Conservation (phyloP, 1,140 invertebrate species). For the Lasaia peninsularis region DNA sequence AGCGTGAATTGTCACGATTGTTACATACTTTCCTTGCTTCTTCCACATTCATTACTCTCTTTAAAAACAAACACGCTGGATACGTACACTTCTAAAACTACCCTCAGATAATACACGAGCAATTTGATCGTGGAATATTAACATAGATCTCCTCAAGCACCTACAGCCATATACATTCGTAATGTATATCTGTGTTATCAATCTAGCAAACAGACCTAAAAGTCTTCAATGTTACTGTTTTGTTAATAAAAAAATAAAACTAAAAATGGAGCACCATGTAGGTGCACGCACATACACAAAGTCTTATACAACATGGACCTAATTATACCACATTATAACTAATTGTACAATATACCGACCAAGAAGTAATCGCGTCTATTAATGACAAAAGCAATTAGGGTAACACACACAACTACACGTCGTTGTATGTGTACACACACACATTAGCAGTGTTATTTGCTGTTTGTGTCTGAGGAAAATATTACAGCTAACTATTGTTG, state of each 20-base stretch:
- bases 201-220: too few species aligned
- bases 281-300: slow-evolving; percentile 28
- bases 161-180: too few species aligned
- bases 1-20: too few species aligned
- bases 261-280: slow-evolving; percentile 19
- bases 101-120: too few species aligned
- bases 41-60: too few species aligned
- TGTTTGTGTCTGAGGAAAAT: slow-evolving; percentile 12
- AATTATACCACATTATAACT: slow-evolving; percentile 75
- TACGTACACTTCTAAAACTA: too few species aligned
- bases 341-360: slow-evolving; percentile 69
- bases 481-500: neutral
- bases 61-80: too few species aligned
- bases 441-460: slow-evolving; percentile 22
- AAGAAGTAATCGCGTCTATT: slow-evolving; percentile 74
- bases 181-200: too few species aligned
- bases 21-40: too few species aligned
- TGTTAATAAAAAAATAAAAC: neutral
- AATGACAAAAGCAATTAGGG: slow-evolving; percentile 75
- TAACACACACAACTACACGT: slow-evolving; percentile 46
- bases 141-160: too few species aligned
- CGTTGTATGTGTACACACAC: slow-evolving; percentile 17
- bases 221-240: too few species aligned
- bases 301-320: slow-evolving; percentile 36
- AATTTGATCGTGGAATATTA: too few species aligned